These are phyloP conservation scores for Lottia gigantea DNA, from an alignment of 2,888 invertebrate species.

Conservation along the genomic window DNA sequence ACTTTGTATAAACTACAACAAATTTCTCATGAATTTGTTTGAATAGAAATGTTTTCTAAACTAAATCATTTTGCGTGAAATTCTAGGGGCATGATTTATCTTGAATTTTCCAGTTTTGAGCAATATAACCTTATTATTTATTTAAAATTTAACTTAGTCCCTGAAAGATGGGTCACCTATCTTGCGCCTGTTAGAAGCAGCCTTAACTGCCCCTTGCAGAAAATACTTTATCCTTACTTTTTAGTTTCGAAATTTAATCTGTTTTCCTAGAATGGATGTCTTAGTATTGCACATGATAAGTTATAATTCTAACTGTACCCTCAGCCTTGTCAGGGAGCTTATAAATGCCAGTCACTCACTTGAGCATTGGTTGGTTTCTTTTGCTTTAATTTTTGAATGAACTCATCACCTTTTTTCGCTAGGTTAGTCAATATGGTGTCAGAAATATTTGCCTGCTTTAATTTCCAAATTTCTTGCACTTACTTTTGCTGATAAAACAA, in stretches of 20 bases:
- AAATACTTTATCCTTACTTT: neutral
- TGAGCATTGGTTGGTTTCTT: constrained; percentile 4
- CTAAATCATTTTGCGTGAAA: too few relatives aligned
- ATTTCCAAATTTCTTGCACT: neutral
- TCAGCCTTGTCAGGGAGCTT: constrained; percentile 18
- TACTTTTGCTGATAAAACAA: neutral
- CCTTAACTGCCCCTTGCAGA: neutral
- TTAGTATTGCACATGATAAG: neutral
- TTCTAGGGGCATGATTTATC: neutral
- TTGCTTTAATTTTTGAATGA: constrained; percentile 8
- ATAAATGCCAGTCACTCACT: constrained; percentile 18
- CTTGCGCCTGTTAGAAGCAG: neutral
- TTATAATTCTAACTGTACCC: too few relatives aligned
- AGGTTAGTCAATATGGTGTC: neutral
- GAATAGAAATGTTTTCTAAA: too few relatives aligned
- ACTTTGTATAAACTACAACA: too few relatives aligned
- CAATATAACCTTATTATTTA: neutral
- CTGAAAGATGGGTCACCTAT: constrained; percentile 8
- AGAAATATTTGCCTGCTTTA: constrained; percentile 5
- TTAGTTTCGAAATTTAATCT: neutral
- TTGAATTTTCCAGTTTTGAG: constrained; percentile 1
- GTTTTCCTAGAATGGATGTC: neutral
- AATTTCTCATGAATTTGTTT: too few relatives aligned
- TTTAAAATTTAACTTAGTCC: neutral
- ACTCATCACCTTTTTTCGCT: neutral